Evolutionary conservation across 2,888 invertebrate species (phyloP).

Genomic region (Mythimna impura): DNA sequence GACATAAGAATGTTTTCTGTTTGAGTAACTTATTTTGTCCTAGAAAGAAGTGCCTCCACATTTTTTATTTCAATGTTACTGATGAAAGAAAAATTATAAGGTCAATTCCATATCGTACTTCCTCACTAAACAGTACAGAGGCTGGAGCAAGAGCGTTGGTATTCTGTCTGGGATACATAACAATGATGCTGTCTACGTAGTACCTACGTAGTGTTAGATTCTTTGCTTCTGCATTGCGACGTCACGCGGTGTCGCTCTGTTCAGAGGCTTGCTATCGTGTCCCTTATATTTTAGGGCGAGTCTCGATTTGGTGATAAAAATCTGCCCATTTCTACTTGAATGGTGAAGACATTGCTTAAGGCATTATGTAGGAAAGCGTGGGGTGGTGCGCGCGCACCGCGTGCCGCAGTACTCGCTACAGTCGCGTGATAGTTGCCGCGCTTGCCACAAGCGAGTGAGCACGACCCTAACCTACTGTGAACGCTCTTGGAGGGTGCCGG

Average conservation of each 20-base stretch:
- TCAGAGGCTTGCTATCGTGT: conserved; percentile 37
- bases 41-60: background rate
- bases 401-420: conserved; percentile 59
- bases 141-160: background rate
- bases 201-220: background rate
- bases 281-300: conserved; percentile 70
- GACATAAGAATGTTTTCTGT: background rate
- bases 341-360: conserved; percentile 72
- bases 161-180: conserved; percentile 15
- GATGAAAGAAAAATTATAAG: background rate
- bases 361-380: conserved; percentile 56
- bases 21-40: background rate
- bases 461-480: conserved; percentile 20
- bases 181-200: conserved; percentile 8
- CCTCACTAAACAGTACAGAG: background rate
- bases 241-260: background rate
- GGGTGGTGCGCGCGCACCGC: conserved; percentile 76
- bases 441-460: conserved; percentile 54
- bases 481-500: conserved; percentile 18
- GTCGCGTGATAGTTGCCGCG: conserved; percentile 62
- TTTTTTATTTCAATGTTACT: background rate
- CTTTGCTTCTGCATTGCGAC: conserved; percentile 28
- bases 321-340: conserved; percentile 78
- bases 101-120: background rate
- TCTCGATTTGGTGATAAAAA: conserved; percentile 77